A percentile compares a stretch with the other conserved stretches of the same genome.
phyloP scores from a whole-genome alignment of 2,113 vertebrate species.

The Plectropomus leopardus region DNA sequence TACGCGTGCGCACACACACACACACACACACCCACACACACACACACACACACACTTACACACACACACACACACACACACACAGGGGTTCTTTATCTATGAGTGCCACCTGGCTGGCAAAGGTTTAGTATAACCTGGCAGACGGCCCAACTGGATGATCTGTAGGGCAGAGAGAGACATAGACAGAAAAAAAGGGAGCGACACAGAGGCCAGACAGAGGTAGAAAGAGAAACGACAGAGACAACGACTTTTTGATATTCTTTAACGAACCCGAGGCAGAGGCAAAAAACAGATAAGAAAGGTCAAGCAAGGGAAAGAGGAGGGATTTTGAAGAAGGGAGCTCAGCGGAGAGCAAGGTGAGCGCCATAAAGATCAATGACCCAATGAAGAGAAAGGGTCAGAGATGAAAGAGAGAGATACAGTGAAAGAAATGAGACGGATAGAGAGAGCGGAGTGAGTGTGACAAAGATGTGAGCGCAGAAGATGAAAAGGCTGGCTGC shows the following conservation, averaged over 20 bases:
- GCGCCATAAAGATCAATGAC: conserved; percentile 68
- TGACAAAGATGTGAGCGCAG: conserved; percentile 50
- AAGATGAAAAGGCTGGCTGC: conserved; percentile 66
- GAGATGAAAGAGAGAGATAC: conserved; percentile 61
- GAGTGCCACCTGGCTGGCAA: conserved; percentile 74
- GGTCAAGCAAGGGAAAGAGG: conserved; percentile 54
- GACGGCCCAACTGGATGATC: conserved; percentile 54
- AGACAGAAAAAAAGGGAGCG: conserved; percentile 31
- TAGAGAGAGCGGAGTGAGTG: conserved; percentile 36
- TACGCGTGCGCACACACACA: conserved; percentile 1
- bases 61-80: conserved; percentile 23
- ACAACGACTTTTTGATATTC: conserved; percentile 61
- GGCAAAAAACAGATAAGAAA: conserved; percentile 48
- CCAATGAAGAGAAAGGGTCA: conserved; percentile 66
- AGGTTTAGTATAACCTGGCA: conserved; percentile 61
- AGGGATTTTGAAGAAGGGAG: conserved; percentile 47
- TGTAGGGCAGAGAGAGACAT: conserved; percentile 43
- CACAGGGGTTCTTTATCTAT: conserved; percentile 68
- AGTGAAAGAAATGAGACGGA: conserved; percentile 29
- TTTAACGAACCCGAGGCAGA: conserved; percentile 34
- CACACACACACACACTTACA: conserved; percentile 4
- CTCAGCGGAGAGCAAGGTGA: conserved; percentile 54
- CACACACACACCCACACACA: too few relatives aligned
- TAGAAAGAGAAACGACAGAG: conserved; percentile 29
- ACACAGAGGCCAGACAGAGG: conserved; percentile 40